phyloP scores from a whole-genome alignment of 2,888 invertebrate species.

The Microchrysa polita region DNA sequence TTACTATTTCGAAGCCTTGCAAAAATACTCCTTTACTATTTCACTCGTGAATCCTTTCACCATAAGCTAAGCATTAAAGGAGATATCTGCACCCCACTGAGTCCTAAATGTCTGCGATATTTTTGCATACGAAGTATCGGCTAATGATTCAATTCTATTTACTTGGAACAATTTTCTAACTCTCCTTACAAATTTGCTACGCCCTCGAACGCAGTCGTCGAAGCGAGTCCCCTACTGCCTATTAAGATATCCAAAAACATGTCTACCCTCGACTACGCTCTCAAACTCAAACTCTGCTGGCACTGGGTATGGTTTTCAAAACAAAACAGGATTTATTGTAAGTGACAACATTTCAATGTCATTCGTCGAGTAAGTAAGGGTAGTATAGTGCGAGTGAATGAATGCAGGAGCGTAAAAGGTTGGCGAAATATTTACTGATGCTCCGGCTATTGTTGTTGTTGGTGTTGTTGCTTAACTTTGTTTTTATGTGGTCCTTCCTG shows the following conservation, averaged over 20 bases:
- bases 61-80: too few species aligned
- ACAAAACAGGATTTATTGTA: conserved; percentile 42
- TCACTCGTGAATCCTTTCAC: too few species aligned
- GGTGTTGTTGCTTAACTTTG: background rate
- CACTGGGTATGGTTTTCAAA: conserved; percentile 28
- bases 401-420: conserved; percentile 29
- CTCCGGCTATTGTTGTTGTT: background rate
- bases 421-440: conserved; percentile 8
- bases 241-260: conserved; percentile 28
- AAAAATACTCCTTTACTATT: too few species aligned
- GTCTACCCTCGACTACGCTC: background rate
- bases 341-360: conserved; percentile 37
- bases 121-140: conserved; percentile 16
- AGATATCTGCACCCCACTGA: too few species aligned
- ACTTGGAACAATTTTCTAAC: background rate
- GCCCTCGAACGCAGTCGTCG: background rate
- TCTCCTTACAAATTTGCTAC: conserved; percentile 1
- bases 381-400: too few species aligned
- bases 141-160: conserved; percentile 19
- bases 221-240: conserved; percentile 1
- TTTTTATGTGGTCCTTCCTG: conserved; percentile 20
- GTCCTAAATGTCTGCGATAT: background rate
- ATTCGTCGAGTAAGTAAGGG: background rate
- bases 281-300: too few species aligned
- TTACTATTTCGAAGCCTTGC: too few species aligned